phyloP scores from a whole-genome alignment of 1,140 invertebrate genomes.

The Phymastichus coffea region DNA sequence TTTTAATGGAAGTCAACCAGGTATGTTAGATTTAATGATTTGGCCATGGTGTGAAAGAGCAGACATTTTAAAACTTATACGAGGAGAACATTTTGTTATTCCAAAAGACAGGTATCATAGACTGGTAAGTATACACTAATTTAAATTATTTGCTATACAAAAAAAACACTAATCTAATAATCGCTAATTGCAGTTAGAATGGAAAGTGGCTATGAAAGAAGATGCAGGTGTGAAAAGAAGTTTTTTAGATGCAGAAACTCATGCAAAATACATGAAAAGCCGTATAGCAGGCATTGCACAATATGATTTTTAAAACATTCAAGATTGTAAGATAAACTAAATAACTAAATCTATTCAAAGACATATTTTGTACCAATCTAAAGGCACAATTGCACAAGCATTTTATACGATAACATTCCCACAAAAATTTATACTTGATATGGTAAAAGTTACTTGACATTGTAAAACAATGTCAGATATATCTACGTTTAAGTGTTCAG shows the following conservation, averaged over 20 bases:
- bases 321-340: slow-evolving; percentile 6
- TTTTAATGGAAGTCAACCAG: slow-evolving; percentile 69
- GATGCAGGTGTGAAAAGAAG: slow-evolving; percentile 69
- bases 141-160: neutral
- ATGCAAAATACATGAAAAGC: slow-evolving; percentile 72
- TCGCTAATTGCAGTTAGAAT: slow-evolving; percentile 69
- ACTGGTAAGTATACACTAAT: slow-evolving; percentile 48
- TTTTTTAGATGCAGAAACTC: slow-evolving; percentile 66
- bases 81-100: slow-evolving; percentile 60
- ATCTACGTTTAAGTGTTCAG: too few relatives aligned
- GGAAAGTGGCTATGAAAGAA: slow-evolving; percentile 69
- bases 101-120: slow-evolving; percentile 51
- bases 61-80: slow-evolving; percentile 58
- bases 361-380: too few relatives aligned
- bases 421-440: neutral
- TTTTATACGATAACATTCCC: slow-evolving; percentile 13
- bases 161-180: slow-evolving; percentile 29
- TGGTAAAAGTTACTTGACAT: slow-evolving; percentile 1
- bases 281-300: slow-evolving; percentile 65
- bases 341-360: too few relatives aligned
- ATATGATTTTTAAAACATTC: slow-evolving; percentile 62
- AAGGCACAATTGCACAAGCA: neutral
- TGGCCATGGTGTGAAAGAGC: slow-evolving; percentile 86
- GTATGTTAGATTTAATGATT: slow-evolving; percentile 88
- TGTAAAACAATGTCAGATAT: slow-evolving; percentile 19